Base-by-base conservation (phyloP, 2,888 invertebrate species). In the Clistopyga incitator region DNA sequence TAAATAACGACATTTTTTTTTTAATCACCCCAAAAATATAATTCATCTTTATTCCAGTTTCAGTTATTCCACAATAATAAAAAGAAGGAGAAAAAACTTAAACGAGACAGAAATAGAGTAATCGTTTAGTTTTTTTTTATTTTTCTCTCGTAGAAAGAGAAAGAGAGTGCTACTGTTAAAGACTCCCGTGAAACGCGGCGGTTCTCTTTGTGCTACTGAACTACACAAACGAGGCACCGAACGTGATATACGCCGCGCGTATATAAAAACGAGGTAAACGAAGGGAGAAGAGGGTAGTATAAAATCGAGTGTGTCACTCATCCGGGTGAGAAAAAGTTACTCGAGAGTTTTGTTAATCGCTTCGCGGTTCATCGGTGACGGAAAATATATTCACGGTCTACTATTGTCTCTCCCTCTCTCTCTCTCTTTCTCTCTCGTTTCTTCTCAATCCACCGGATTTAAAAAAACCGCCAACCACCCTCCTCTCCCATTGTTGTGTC, bases 301-400 rank as follows among this genome's bases (percentile, higher is more conserved):
- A 42, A 74, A 54, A 52, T 42, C 72, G 72, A 54, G 38, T 20
- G 42, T 25, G 18, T 50, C 52, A 20, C 10, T 1, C 6, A 10
- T 18, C 3, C 18, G 11, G 38, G 34, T 38, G 34, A 6, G 15
- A 34, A 38, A 42, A 56, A 64, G 38, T 71, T 71, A 1, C n/a
- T 20, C 38, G 25, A 38, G 25, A 56, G 56, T 77, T 80, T 74
- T 74, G 61, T 84, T 71, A 81, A 84, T 81, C 71, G 75, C 23
- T 78, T 50, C 70, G 84, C 75, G 81, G 77, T 70, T 70, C 23
- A 20, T 74, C 34, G 54, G 70, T 81, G 78, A 75, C 81, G 64
- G n/a, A 74, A 74, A 77, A 77, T 80, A 72, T 75, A 83, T 75
- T 61, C 54, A 71, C 70, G 34, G 56, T 76, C 13, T 52, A 3